Conservation (phyloP, 2,888 invertebrate genomes). For the Spialia ferax region DNA sequence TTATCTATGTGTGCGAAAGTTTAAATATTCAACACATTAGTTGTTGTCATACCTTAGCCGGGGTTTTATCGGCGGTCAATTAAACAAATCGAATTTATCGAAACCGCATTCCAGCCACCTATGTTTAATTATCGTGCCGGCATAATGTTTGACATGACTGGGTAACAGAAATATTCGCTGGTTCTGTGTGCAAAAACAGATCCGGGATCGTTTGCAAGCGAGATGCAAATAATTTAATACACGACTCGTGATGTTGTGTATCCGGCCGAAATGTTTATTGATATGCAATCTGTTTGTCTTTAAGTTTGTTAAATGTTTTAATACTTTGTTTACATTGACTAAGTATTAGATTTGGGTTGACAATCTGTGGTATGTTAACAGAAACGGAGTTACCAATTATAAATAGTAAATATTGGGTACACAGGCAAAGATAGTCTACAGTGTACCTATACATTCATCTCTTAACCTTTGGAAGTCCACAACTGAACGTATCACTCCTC, state of each 20-base stretch:
- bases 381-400: too few species aligned
- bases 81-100: constrained; percentile 35
- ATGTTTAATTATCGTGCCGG: constrained; percentile 37
- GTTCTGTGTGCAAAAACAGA: constrained; percentile 47
- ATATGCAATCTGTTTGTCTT: not conserved
- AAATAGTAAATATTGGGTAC: too few species aligned
- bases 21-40: constrained; percentile 11
- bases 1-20: not conserved
- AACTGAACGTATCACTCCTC: too few species aligned
- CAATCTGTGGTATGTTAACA: too few species aligned
- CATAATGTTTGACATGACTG: constrained; percentile 40
- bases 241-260: constrained; percentile 13
- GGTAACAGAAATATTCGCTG: constrained; percentile 39
- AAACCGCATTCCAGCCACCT: constrained; percentile 37
- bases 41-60: constrained; percentile 15
- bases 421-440: too few species aligned
- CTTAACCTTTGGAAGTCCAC: too few species aligned
- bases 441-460: too few species aligned
- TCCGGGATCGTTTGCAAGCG: constrained; percentile 50
- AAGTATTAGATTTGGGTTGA: not conserved
- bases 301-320: constrained; percentile 2
- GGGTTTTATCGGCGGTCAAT: constrained; percentile 29
- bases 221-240: constrained; percentile 35
- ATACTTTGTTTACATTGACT: too few species aligned
- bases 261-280: constrained; percentile 22